Percentiles rank a stretch among this genome's conserved stretches.
These are phyloP conservation scores for Toxostoma redivivum DNA, from an alignment of 2,113 vertebrate species.

Conservation along the genomic window DNA sequence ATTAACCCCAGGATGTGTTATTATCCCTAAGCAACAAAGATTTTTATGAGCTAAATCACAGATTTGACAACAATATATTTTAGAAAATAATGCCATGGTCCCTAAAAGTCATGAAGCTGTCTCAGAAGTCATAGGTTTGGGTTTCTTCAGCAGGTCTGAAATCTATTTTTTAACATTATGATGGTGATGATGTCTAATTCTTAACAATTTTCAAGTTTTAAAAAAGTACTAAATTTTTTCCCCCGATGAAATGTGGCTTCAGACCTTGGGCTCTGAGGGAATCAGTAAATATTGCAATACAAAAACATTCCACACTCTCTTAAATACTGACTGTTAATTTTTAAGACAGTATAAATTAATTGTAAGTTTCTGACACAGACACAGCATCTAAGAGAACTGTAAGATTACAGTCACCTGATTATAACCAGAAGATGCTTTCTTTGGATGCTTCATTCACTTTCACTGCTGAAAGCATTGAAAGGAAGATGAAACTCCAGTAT, in stretches of 20 bases:
- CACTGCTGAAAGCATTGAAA: neutral
- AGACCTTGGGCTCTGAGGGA: neutral
- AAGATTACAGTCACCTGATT: neutral
- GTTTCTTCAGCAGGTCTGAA: neutral
- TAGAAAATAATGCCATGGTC: neutral
- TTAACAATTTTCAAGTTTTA: neutral
- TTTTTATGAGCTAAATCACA: slow-evolving; percentile 1
- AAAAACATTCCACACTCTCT: neutral
- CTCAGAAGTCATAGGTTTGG: neutral
- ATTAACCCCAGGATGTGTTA: neutral
- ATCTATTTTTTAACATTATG: neutral
- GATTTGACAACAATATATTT: neutral
- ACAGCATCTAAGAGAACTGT: neutral
- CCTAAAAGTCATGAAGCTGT: neutral
- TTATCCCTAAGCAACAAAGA: neutral
- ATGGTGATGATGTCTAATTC: neutral
- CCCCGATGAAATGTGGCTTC: neutral
- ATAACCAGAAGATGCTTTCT: neutral
- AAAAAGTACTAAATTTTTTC: neutral
- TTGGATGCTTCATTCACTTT: neutral
- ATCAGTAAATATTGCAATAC: neutral
- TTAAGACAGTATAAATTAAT: neutral
- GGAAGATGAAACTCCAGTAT: neutral
- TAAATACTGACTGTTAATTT: neutral
- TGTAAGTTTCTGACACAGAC: neutral